Percentiles rank a stretch among this genome's conserved stretches.
Conservation (phyloP, 2,888 invertebrate genomes). For the Tetanocera ferruginea region DNA sequence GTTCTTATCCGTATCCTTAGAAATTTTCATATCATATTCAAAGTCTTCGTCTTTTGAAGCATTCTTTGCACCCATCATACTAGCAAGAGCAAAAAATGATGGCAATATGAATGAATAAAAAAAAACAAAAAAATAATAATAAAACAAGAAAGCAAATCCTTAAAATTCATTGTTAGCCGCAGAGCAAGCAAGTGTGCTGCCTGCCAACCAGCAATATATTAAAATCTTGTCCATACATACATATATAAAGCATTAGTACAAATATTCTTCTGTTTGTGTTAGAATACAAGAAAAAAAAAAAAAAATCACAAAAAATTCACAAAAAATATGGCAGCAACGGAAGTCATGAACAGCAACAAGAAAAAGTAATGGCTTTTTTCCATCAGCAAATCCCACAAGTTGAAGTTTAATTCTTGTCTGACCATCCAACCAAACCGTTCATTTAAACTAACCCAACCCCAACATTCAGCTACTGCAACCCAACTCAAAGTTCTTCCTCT, state of each 20-base stretch:
- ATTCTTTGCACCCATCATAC: slow-evolving; percentile 8
- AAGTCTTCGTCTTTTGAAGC: neutral
- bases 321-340: neutral
- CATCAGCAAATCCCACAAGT: slow-evolving; percentile 13
- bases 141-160: slow-evolving; percentile 16
- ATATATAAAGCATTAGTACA: neutral
- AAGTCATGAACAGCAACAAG: slow-evolving; percentile 13
- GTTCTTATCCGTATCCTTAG: slow-evolving; percentile 18
- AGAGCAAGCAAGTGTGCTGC: neutral
- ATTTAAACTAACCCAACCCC: neutral
- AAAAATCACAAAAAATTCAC: no score
- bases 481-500: no score
- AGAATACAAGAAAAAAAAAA: no score
- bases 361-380: slow-evolving; percentile 3
- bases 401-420: slow-evolving; percentile 17
- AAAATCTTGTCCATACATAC: neutral
- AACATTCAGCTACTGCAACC: neutral
- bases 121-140: neutral
- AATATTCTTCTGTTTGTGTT: no score
- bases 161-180: slow-evolving; percentile 14
- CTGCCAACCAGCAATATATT: neutral
- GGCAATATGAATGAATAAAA: neutral
- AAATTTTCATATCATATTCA: slow-evolving; percentile 27
- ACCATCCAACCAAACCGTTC: neutral
- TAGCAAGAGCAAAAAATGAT: neutral